These are phyloP conservation scores for Acleris laterana DNA, from an alignment of 2,888 invertebrate species.

Conservation along the genomic window DNA sequence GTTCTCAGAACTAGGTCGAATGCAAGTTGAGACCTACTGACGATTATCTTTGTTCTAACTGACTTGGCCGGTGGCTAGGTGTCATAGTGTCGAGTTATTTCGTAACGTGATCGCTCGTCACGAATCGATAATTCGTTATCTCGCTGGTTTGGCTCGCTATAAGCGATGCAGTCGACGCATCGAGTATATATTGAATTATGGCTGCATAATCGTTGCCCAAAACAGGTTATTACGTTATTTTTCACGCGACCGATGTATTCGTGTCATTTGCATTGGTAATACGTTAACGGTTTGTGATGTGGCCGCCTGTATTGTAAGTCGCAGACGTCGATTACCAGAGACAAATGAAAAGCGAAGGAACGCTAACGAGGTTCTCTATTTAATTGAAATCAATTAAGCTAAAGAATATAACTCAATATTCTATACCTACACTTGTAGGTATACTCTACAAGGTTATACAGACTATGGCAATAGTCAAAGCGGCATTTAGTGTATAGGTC, in stretches of 20 bases:
- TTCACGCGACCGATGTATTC: constrained; percentile 13
- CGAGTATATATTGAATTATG: constrained; percentile 69
- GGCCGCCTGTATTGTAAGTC: too few relatives aligned
- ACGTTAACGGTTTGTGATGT: too few relatives aligned
- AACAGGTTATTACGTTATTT: constrained; percentile 34
- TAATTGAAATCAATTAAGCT: constrained; percentile 39
- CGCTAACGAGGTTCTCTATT: constrained; percentile 46
- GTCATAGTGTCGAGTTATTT: constrained; percentile 69
- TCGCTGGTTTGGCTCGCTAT: constrained; percentile 68
- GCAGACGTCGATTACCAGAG: too few relatives aligned
- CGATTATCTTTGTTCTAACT: constrained; percentile 60
- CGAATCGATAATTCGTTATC: constrained; percentile 66
- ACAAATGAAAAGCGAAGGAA: not conserved
- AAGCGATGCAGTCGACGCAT: constrained; percentile 66
- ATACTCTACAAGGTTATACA: too few relatives aligned
- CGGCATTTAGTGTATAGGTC: too few relatives aligned
- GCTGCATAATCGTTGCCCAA: constrained; percentile 31
- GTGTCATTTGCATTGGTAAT: too few relatives aligned
- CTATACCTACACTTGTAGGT: too few relatives aligned
- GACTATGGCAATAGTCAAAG: too few relatives aligned
- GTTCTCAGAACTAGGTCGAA: constrained; percentile 57
- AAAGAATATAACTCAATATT: too few relatives aligned
- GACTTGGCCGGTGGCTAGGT: constrained; percentile 66
- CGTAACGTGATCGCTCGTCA: constrained; percentile 72
- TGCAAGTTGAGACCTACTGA: constrained; percentile 55